phyloP scores from a whole-genome alignment of 1,140 invertebrate species.

The Agrypnia vestita region DNA sequence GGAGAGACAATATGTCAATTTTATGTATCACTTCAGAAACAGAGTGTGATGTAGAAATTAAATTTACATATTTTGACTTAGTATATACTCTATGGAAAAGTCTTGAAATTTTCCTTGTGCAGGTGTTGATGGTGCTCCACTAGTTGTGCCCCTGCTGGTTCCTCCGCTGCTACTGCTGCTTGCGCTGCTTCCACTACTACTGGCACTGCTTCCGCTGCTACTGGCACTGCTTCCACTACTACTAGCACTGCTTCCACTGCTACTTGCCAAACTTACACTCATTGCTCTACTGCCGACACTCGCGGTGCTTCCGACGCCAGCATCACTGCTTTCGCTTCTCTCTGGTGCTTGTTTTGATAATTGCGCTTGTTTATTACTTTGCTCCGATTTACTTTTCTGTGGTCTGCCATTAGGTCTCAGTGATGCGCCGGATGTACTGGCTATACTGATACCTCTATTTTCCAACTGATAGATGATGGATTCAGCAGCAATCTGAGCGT shows the following conservation, averaged over 20 bases:
- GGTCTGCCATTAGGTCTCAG: background rate
- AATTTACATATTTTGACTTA: constrained; percentile 55
- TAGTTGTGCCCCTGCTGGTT: background rate
- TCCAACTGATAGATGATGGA: constrained; percentile 57
- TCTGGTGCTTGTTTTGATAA: background rate
- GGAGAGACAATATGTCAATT: no score
- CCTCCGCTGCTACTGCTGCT: background rate
- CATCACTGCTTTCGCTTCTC: background rate
- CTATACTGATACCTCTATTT: constrained; percentile 13
- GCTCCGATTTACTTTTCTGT: background rate
- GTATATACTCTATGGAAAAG: constrained; percentile 59
- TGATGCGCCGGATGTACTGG: background rate
- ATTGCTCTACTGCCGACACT: background rate
- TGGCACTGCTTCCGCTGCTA: background rate
- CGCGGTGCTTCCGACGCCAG: background rate
- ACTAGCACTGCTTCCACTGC: constrained; percentile 19
- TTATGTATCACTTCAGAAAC: no score
- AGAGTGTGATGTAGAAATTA: background rate
- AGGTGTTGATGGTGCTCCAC: background rate
- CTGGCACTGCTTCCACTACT: background rate
- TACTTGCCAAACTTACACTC: background rate
- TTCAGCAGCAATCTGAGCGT: constrained; percentile 52
- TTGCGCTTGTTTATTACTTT: no score
- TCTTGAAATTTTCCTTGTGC: constrained; percentile 55
- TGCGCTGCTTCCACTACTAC: constrained; percentile 5